Base-by-base conservation (phyloP, 2,888 invertebrate species). In the Slavum lentiscoides region DNA sequence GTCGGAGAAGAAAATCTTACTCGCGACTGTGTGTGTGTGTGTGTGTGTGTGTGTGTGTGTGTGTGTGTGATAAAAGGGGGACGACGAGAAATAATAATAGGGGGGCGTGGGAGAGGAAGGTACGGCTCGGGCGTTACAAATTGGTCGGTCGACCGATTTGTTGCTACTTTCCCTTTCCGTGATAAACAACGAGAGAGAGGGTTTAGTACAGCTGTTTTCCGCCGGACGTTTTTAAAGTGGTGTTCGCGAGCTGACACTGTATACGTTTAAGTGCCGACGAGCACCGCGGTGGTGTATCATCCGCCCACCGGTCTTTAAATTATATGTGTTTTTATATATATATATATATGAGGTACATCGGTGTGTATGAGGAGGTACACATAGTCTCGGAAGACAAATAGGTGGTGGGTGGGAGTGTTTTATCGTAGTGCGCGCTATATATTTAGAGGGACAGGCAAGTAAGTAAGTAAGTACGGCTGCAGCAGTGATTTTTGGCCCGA, bases 151-250 rank as follows among this genome's bases (percentile, higher is more conserved):
- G 69, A 61, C 49, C 77, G 69, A 77, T 77, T 49, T 43, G 30
- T 30, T 4, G 43, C 61, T 19, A 8, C 17, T 13, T 15, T 17
- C 53, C 55, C 55, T 8, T 59, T n/a, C 21, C 58, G 69, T 69
- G 76, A 68, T 76, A 76, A 76, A 76, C 76, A 76, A 59, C 76
- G 13, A 19, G 58, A 58, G 58, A 58, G 37, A 3, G 19, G 37
- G 37, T n/a, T 2, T 37, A 13, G n/a, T 61, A 69, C 76, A 69
- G 68, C 76, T 39, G 77, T 77, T 77, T 69, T 70, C 37, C 62
- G 58, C 66, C 74, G 74, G 77, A 69, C 68, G 61, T 70, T 77
- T 77, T 62, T 70, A 77, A 77, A 77, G 77, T 77, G 77, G 77
- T 30, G 1, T 70, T 55, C 70, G 53, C 70, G 39, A 77, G 70